Base-by-base conservation (phyloP, 2,797 vertebrate species). In the Falco cherrug region DNA sequence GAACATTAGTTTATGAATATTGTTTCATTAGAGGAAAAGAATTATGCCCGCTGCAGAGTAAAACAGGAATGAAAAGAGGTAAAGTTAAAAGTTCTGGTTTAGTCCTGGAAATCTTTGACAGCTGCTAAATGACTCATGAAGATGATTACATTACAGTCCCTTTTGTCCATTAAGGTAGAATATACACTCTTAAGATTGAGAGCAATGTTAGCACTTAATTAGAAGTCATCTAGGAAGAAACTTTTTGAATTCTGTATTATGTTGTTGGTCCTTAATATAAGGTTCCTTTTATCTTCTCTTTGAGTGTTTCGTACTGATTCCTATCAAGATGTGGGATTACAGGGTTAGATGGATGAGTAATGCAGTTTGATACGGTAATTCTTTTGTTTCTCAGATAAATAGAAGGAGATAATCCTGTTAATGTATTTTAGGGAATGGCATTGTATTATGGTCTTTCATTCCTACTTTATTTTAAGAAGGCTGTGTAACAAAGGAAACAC, bases 281-380 rank as follows among this genome's bases (percentile, higher is more conserved):
- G 19, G 15, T 61, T 88, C 8, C 10, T 90, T 92, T 94, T 70
- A n/a, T 92, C 50, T 92, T 13, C 7, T 68, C 35, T 84, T 74
- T 39, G 76, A 87, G 22, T 64, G 47, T 57, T 39, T 89, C 47
- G 20, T 78, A 56, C 60, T 90, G 88, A 65, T 85, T 68, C 13
- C 29, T 88, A 47, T 93, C 37, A 80, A 16, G 7, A 84, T 50
- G 37, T 53, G 65, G 33, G 47, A 91, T 93, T 91, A 75, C 31
- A 53, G 17, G 29, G 21, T 88, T 93, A 87, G 53, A 39, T 89
- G 53, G 65, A 91, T 78, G 80, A 90, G 65, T 96, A 90, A 90
- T 90, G 80, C 59, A 75, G 54, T 92, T 92, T 76, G n/a, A 57
- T 90, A 54, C 26, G 43, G 26, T 81, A 91, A 92, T 93, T 93